Percentiles rank a stretch among this genome's conserved stretches.
These are phyloP conservation scores for Lacanobia oleracea DNA, from an alignment of 2,888 invertebrate species.

Conservation along the genomic window DNA sequence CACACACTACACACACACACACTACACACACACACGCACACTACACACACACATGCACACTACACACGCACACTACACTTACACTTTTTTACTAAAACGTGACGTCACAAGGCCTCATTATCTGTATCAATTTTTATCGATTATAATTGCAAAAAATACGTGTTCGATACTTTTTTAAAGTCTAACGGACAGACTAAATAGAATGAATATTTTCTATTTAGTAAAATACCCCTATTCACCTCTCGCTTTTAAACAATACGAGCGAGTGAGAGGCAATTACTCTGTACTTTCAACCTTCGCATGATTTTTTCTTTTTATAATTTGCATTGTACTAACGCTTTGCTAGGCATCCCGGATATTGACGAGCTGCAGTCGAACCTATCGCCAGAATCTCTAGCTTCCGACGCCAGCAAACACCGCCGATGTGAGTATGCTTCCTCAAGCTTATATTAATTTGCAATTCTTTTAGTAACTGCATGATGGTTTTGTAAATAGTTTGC, in stretches of 20 bases:
- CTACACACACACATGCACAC: no score
- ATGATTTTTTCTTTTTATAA: constrained; percentile 26
- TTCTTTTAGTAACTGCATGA: constrained; percentile 24
- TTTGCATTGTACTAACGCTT: constrained; percentile 63
- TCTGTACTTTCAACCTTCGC: constrained; percentile 1
- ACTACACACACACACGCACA: no score
- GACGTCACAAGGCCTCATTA: no score
- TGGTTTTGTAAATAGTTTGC: constrained; percentile 1
- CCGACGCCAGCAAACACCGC: constrained; percentile 70
- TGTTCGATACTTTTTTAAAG: no score
- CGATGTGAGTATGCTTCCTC: constrained; percentile 66
- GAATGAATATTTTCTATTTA: no score
- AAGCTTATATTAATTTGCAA: constrained; percentile 32
- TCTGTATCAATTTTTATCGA: no score
- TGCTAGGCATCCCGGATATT: constrained; percentile 77
- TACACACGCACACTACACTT: no score
- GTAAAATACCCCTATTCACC: not conserved
- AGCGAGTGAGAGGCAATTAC: not conserved
- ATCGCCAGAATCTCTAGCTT: constrained; percentile 73
- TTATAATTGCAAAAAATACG: no score
- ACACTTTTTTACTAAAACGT: no score
- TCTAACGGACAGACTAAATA: no score
- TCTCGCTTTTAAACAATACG: constrained; percentile 6
- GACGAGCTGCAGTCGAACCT: constrained; percentile 69
- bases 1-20: no score